phyloP scores from a whole-genome alignment of 1,140 invertebrate genomes.

The Diprion similis region DNA sequence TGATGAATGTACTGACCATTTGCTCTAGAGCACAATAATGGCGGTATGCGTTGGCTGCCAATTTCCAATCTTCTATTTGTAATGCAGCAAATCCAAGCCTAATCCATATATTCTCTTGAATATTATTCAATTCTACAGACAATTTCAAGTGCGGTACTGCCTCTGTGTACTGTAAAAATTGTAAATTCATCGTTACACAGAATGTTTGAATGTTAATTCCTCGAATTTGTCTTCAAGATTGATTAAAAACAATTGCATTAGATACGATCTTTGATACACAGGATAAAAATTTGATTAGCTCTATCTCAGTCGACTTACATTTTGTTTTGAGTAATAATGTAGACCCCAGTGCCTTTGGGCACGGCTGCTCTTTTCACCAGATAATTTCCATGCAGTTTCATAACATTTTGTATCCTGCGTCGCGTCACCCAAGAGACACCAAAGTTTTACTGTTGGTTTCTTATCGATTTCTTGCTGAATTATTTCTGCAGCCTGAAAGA shows the following conservation, averaged over 20 bases:
- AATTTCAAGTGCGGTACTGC: slow-evolving; percentile 81
- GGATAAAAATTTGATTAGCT: not conserved
- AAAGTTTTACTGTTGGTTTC: slow-evolving; percentile 84
- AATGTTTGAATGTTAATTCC: too few relatives aligned
- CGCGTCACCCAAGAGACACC: slow-evolving; percentile 89
- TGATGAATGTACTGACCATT: slow-evolving; percentile 62
- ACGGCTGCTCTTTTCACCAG: slow-evolving; percentile 77
- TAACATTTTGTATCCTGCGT: slow-evolving; percentile 75
- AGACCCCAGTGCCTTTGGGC: slow-evolving; percentile 86
- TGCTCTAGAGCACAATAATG: slow-evolving; percentile 86
- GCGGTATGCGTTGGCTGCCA: slow-evolving; percentile 85
- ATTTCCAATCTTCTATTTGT: slow-evolving; percentile 79
- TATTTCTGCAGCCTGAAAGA: slow-evolving; percentile 81
- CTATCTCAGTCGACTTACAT: slow-evolving; percentile 43
- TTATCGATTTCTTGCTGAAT: slow-evolving; percentile 83
- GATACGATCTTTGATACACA: too few relatives aligned
- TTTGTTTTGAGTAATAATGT: slow-evolving; percentile 77
- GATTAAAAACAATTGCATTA: too few relatives aligned
- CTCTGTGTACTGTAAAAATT: slow-evolving; percentile 68
- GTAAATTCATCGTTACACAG: slow-evolving; percentile 16
- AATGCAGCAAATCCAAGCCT: slow-evolving; percentile 87
- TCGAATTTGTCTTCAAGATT: too few relatives aligned
- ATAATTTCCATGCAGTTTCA: slow-evolving; percentile 90
- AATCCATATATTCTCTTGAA: slow-evolving; percentile 86
- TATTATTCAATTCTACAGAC: slow-evolving; percentile 83